Base-by-base conservation (phyloP, 2,888 invertebrate genomes). In the Diarsia brunnea region DNA sequence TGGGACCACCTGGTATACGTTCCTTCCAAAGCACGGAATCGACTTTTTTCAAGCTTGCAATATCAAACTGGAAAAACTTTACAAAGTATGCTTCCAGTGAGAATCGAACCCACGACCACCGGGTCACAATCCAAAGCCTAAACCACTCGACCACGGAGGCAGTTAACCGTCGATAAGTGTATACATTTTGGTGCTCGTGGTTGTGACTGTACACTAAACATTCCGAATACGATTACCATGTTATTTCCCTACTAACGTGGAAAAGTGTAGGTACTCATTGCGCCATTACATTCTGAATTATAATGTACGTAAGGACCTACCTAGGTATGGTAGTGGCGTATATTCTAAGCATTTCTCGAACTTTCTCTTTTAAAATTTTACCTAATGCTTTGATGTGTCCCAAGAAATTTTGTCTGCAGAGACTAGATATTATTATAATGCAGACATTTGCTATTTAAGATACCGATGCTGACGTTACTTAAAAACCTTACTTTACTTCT, bases 201-300 rank as follows among this genome's bases (percentile, higher is more conserved):
- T 12, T 4, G 55, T 11, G 45, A 12, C 45, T 4, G 55, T 43
- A 43, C 43, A 63, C n/a, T 16, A 10, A 14, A 27, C n/a, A 19
- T 31, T 61, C 10, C 10, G 43, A 73, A 73, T 61, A 51, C n/a
- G 27, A 73, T 61, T 43, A 43, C n/a, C 71, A 49, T 58, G 4
- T 24, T 4, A 24, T 60, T 49, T 49, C 16, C 27, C 10, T 65
- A 55, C 16, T n/a, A 51, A 51, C 19, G 19, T 19, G 47, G 24
- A 47, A 24, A 65, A 65, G 12, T 14, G 31, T 63, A n/a, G n/a
- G n/a, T n/a, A 11, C 43, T 63, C 43, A 43, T 63, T 43, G 43
- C 63, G 63, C 43, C 43, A n/a, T 43, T 63, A 63, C 8, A 63
- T 43, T 43, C 63, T 43, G 63, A 63, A 63, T 43, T 63, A 63